Conservation (phyloP, 2,113 vertebrate species). For the Lagenorhynchus albirostris region DNA sequence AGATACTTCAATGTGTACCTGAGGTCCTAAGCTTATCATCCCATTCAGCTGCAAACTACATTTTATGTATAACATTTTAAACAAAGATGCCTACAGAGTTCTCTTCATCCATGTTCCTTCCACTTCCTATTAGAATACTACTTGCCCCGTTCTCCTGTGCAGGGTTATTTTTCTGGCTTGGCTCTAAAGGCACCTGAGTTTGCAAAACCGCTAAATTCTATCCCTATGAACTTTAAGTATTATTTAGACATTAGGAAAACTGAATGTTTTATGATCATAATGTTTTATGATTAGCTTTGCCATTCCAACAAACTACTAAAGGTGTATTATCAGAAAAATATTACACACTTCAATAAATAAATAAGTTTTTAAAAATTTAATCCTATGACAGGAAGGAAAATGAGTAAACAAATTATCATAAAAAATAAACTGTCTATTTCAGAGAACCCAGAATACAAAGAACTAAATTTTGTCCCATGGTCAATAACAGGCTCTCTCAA, state of each 20-base stretch:
- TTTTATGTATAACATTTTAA: background rate
- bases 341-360: background rate
- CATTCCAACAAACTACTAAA: background rate
- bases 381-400: background rate
- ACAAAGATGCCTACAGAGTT: background rate
- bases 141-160: background rate
- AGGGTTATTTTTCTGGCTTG: background rate
- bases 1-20: background rate
- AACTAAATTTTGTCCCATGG: background rate
- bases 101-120: background rate
- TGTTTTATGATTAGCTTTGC: background rate
- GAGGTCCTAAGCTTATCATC: background rate
- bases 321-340: background rate
- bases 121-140: background rate
- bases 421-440: background rate
- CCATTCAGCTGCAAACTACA: background rate
- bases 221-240: background rate
- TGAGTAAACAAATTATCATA: background rate
- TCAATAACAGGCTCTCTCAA: background rate
- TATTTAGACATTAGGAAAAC: background rate
- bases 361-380: background rate
- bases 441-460: background rate
- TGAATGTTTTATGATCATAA: background rate
- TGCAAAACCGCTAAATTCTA: background rate
- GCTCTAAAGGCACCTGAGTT: background rate